A percentile compares a stretch with the other conserved stretches of the same genome.
These are phyloP conservation scores for Tetragnatha montana DNA, from an alignment of 2,888 invertebrate genomes.

Conservation along the genomic window DNA sequence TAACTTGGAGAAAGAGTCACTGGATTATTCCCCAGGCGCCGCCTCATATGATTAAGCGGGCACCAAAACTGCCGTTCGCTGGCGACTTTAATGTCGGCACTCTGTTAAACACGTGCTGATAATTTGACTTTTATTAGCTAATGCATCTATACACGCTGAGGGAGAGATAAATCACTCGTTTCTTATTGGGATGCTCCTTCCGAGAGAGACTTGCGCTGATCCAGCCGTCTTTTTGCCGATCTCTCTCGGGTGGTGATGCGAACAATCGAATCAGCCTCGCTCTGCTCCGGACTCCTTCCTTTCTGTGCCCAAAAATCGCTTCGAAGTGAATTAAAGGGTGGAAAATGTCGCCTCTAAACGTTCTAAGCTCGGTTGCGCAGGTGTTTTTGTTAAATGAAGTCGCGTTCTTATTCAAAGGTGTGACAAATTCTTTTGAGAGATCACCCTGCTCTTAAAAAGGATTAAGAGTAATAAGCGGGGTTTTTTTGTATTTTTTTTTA, in stretches of 20 bases:
- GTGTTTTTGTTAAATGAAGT: no score
- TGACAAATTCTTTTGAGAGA: no score
- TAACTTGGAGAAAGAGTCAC: conserved; percentile 52
- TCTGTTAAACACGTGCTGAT: conserved; percentile 68
- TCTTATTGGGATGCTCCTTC: conserved; percentile 35
- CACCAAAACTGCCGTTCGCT: conserved; percentile 50
- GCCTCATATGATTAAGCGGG: conserved; percentile 66
- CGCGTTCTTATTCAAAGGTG: no score
- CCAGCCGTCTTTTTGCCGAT: neutral
- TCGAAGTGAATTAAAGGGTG: neutral
- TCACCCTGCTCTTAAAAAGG: no score
- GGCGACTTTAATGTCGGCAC: conserved; percentile 69
- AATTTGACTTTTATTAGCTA: conserved; percentile 68
- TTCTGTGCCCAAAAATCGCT: neutral
- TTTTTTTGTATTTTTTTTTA: no score
- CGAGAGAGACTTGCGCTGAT: conserved; percentile 22
- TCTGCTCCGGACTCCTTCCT: neutral
- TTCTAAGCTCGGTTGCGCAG: neutral
- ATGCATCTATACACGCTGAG: conserved; percentile 52
- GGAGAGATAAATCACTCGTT: conserved; percentile 41
- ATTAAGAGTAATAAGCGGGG: no score
- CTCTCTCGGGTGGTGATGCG: neutral
- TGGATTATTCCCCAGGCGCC: conserved; percentile 64
- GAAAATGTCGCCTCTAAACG: neutral
- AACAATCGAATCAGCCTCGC: no score